These are phyloP conservation scores for Caenorhabditis remanei DNA, from an alignment of 1,140 invertebrate genomes.

Conservation along the genomic window DNA sequence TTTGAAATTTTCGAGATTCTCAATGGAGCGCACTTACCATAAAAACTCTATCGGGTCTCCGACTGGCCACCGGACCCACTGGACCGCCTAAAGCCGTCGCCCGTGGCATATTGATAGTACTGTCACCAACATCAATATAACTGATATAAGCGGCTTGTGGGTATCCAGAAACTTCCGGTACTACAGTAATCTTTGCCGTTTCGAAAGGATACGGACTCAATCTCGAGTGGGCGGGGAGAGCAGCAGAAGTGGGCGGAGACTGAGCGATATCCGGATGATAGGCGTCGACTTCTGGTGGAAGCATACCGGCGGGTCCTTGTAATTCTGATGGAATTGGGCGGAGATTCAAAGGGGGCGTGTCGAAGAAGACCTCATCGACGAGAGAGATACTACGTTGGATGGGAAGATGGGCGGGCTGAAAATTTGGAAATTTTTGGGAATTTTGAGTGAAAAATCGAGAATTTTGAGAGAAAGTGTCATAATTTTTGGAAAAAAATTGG, in stretches of 20 bases:
- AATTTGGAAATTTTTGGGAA: no score
- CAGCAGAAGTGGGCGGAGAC: constrained; percentile 22
- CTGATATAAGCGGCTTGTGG: not conserved
- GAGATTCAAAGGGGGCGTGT: not conserved
- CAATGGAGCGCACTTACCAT: not conserved
- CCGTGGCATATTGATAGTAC: not conserved
- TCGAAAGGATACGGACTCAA: not conserved
- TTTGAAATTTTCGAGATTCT: no score
- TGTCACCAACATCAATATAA: constrained; percentile 28
- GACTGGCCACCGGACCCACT: not conserved
- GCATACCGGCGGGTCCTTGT: constrained; percentile 26
- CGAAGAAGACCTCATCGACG: constrained; percentile 25
- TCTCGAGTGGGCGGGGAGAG: not conserved
- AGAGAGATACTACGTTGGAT: constrained; percentile 3
- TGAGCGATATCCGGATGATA: constrained; percentile 35
- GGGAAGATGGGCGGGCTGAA: not conserved
- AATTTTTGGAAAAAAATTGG: no score
- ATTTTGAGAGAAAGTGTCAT: no score
- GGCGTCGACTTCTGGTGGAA: not conserved
- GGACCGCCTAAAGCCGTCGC: not conserved
- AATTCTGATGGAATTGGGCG: not conserved
- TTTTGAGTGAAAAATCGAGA: no score
- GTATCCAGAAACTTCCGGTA: constrained; percentile 3
- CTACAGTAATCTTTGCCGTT: constrained; percentile 7
- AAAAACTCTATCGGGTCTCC: not conserved